Percentiles rank a stretch among this genome's conserved stretches.
These are phyloP conservation scores for Ceramica pisi DNA, from an alignment of 2,888 invertebrate species.

Conservation along the genomic window DNA sequence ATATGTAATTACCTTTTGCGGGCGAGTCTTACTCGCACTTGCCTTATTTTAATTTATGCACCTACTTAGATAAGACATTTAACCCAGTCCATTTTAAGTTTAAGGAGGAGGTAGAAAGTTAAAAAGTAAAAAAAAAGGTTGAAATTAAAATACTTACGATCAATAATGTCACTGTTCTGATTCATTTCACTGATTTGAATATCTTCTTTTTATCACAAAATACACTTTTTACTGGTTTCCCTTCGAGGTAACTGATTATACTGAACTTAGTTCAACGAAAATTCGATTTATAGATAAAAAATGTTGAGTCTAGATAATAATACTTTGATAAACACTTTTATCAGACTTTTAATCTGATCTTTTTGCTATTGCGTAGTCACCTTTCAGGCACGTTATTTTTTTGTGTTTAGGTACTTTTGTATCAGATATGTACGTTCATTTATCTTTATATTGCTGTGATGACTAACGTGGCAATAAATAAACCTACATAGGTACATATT, in stretches of 20 bases:
- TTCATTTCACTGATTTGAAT: conserved; percentile 39
- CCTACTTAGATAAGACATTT: too few relatives aligned
- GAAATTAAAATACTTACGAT: conserved; percentile 24
- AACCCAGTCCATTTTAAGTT: neutral
- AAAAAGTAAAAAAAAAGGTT: neutral
- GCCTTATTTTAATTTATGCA: neutral
- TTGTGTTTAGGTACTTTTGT: neutral
- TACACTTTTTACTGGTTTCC: conserved; percentile 6
- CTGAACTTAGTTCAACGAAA: conserved; percentile 27
- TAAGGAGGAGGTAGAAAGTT: neutral
- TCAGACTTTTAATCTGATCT: conserved; percentile 25
- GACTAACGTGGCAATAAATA: conserved; percentile 17
- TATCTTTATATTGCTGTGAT: conserved; percentile 28
- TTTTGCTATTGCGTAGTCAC: conserved; percentile 11
- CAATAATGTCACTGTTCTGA: conserved; percentile 26
- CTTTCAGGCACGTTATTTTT: conserved; percentile 6
- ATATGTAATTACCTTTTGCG: too few relatives aligned
- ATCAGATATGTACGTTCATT: conserved; percentile 1
- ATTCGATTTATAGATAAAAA: conserved; percentile 50
- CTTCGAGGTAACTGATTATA: conserved; percentile 25
- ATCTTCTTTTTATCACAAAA: conserved; percentile 32
- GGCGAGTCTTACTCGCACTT: too few relatives aligned
- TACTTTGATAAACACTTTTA: conserved; percentile 37
- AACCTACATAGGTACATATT: neutral
- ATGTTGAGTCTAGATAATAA: conserved; percentile 25